Evolutionary conservation across 2,113 vertebrate genomes (phyloP).

Genomic region (Myodes glareolus): DNA sequence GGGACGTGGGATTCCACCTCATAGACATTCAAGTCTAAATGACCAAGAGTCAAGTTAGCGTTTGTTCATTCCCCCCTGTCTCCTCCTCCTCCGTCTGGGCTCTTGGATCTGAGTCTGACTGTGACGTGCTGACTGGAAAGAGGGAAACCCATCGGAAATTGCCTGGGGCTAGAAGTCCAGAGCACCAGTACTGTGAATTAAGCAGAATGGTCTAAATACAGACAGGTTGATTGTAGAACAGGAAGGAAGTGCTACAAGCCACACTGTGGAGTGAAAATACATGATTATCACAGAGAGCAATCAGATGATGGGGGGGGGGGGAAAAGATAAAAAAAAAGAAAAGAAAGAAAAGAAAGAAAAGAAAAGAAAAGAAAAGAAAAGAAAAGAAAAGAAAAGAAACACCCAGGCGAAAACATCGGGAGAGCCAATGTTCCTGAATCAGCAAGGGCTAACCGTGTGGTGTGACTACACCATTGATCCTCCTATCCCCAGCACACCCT

Average conservation of each 20-base stretch:
- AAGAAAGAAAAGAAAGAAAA: no score
- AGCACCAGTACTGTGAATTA: neutral
- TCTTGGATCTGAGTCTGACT: neutral
- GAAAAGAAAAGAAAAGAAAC: neutral
- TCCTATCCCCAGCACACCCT: neutral
- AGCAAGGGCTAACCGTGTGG: neutral
- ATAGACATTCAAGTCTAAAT: neutral
- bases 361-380: neutral
- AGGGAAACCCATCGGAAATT: neutral
- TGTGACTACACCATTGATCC: neutral
- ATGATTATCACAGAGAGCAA: neutral
- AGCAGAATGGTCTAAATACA: neutral
- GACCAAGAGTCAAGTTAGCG: neutral
- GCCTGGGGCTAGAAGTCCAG: neutral
- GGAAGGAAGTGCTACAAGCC: neutral
- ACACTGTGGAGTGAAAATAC: neutral
- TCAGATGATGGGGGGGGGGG: neutral
- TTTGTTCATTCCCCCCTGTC: neutral
- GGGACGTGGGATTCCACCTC: neutral
- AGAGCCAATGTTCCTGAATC: neutral
- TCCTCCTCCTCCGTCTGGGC: no score
- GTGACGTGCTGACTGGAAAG: neutral
- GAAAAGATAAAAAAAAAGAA: neutral
- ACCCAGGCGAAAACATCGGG: neutral
- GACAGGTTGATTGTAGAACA: neutral